Base-by-base conservation (phyloP, 2,888 invertebrate genomes). In the Parthenolecanium corni region DNA sequence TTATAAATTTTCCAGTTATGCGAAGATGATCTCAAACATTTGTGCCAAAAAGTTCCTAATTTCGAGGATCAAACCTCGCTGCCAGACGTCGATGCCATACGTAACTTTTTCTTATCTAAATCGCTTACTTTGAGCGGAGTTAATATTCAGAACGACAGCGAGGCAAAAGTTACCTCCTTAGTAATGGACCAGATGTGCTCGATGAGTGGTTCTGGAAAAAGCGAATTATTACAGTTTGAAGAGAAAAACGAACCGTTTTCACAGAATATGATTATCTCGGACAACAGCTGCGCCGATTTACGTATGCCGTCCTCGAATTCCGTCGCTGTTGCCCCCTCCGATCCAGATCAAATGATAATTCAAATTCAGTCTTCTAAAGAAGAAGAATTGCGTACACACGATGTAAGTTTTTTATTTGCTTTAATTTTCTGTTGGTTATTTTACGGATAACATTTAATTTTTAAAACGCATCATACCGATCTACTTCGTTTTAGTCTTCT, bases 11-110 rank as follows among this genome's bases (percentile, higher is more conserved):
- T 54, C 2, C 68, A 77, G 76, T 67, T 78, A 49, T 74, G 74
- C 1, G 67, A 71, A 23, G 74, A 75, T 24, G 77, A 89, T 69
- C 80, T 88, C 51, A 81, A 84, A 58, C 76, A 77, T 52, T 76
- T 90, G 23, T 77, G 81, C 14, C 75, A 74, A 5, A 76, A 81
- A 62, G 76, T 90, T 40, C 52, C 58, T 11, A 36, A 53, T 16
- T 23, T 47, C 4, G 38, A 63, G n/a, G 74, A 75, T 31, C 76
- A 89, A 69, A 80, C 88, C 46, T 81, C 84, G 57, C 24, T 63
- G 36, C 63, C 63, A 36, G 54, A 63, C 23, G 53, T 63, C 20
- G 47, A 63, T n/a, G 24, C 63, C 1, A 52, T 63, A 1, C 52
- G 53, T 31, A 52, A 52, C 42, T 62, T 62, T 25, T 62, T 62